Conservation (phyloP, 2,113 vertebrate genomes). For the Syrrhaptes paradoxus region DNA sequence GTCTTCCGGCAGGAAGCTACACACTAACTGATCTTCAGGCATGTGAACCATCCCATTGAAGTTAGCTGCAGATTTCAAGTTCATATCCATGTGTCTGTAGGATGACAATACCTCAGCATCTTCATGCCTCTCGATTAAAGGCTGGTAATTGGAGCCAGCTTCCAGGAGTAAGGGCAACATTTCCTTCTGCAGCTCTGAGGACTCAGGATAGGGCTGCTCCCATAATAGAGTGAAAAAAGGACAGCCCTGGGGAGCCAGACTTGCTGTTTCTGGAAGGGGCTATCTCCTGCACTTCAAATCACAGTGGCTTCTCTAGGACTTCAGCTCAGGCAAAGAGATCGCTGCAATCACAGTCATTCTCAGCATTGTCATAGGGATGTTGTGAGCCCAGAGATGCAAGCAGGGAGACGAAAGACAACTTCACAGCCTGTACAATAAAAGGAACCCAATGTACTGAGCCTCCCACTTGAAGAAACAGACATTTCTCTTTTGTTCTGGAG, state of each 20-base stretch:
- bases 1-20: not conserved
- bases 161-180: not conserved
- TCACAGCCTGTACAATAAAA: not conserved
- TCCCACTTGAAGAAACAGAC: not conserved
- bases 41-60: not conserved
- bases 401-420: not conserved
- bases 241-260: not conserved
- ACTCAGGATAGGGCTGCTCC: not conserved
- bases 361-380: not conserved
- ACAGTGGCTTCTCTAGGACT: not conserved
- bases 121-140: not conserved
- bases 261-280: not conserved
- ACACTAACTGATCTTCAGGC: not conserved
- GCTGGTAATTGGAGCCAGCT: slow-evolving; percentile 5
- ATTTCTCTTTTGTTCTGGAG: not conserved
- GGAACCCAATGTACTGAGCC: accelerated
- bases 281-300: not conserved
- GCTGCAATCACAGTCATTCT: not conserved
- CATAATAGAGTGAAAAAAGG: not conserved
- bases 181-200: not conserved
- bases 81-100: not conserved
- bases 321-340: not conserved
- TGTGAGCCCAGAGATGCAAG: not conserved
- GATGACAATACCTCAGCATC: not conserved
- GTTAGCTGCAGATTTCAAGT: not conserved